These are phyloP conservation scores for Scatophagus argus DNA, from an alignment of 2,113 vertebrate species.

Conservation along the genomic window DNA sequence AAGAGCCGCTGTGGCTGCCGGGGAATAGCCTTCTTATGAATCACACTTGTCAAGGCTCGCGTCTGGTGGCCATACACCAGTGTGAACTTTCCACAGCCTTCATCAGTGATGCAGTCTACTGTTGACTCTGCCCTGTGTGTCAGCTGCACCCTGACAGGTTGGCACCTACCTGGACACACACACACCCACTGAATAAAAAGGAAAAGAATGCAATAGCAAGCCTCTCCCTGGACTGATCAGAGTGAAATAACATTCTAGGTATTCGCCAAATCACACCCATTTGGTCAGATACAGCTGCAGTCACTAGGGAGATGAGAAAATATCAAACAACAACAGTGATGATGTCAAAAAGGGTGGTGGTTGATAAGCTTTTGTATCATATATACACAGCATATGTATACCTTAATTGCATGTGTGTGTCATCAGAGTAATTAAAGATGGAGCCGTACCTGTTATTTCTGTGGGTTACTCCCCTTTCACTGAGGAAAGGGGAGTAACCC, in stretches of 20 bases:
- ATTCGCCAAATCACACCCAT: constrained; percentile 69
- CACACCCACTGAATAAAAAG: constrained; percentile 67
- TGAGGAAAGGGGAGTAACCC: constrained; percentile 5
- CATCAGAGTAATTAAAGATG: constrained; percentile 36
- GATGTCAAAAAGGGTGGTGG: constrained; percentile 64
- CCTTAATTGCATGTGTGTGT: no score
- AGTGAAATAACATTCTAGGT: constrained; percentile 60
- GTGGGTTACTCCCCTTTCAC: constrained; percentile 51
- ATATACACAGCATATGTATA: no score
- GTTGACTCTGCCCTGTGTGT: constrained; percentile 43
- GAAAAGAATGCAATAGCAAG: constrained; percentile 62
- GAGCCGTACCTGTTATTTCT: constrained; percentile 45
- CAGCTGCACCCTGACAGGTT: constrained; percentile 46
- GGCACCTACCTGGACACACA: constrained; percentile 71
- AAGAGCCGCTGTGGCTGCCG: constrained; percentile 53
- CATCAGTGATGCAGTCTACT: constrained; percentile 15
- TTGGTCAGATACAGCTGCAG: constrained; percentile 36
- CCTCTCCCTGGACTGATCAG: constrained; percentile 61
- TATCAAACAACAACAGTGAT: constrained; percentile 70
- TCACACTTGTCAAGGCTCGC: constrained; percentile 61
- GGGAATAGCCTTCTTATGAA: constrained; percentile 72
- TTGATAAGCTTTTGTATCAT: constrained; percentile 22
- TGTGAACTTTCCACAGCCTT: constrained; percentile 51
- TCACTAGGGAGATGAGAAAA: constrained; percentile 68
- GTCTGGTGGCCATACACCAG: constrained; percentile 36